Evolutionary conservation across 1,140 invertebrate genomes (phyloP), one percentile per base, ranked within the genome.

Genomic region (Drosophila lacteicornis): DNA sequence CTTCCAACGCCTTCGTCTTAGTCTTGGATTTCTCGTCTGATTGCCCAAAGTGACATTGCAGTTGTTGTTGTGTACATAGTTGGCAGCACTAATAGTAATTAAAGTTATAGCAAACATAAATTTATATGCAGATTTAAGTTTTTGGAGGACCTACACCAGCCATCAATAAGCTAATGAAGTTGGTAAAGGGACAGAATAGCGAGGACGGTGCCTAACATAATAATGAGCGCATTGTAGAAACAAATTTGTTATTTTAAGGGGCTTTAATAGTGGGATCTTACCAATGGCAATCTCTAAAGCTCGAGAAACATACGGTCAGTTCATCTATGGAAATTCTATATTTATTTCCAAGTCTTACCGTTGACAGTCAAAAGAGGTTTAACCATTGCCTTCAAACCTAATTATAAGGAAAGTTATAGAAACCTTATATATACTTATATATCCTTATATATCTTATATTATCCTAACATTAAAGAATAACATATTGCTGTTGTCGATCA

Each of bases 21-120:
- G 62, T 53, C 71, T 75, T 66, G 74, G 63, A 40, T 76, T 80
- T 71, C 69, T 62, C 66, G 80, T 84, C 83, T 88, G 77, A 87
- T 88, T 87, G 80, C 77, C 79, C 73, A 71, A 84, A 88, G 85
- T 87, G 84, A 88, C 80, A 87, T 56, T 80, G 73, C 77, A 70
- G 67, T 70, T 79, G 57, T 45, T 53, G 49, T 60, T 66, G 43
- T 56, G 33, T 43, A 53, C 61, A 58, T 62, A 56, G 68, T 59
- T 71, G 79, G 46, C 51, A 78, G 82, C 67, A 65, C 77, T 80
- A 78, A 83, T 78, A 77, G 84, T 88, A 87, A 84, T 87, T 87
- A 88, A 87, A 87, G 77, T 85, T 84, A 84, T 85, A 77, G 68
- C 67, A 85, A 84, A 85, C 70, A 53, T 73, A 69, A 75, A 81